Evolutionary conservation across 2,113 vertebrate genomes (phyloP).

Genomic region (Ia io): DNA sequence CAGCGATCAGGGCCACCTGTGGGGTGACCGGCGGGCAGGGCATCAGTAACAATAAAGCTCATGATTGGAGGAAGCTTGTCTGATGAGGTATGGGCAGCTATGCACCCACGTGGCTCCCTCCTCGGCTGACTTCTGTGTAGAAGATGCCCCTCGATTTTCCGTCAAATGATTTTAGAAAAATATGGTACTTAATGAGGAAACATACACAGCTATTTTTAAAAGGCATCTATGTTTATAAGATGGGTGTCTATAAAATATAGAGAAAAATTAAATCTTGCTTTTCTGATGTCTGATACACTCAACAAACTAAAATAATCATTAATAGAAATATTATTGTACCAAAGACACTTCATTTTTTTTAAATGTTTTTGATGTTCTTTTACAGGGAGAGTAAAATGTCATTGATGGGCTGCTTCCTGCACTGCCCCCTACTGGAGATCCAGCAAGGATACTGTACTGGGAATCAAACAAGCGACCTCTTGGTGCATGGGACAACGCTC

Average conservation of each 20-base stretch:
- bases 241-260: not conserved
- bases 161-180: not conserved
- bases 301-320: not conserved
- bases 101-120: no score
- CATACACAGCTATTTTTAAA: not conserved
- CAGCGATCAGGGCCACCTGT: no score
- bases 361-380: no score
- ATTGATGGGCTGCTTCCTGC: not conserved
- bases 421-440: no score
- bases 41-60: no score
- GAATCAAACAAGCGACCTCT: not conserved
- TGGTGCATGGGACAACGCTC: not conserved
- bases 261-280: conserved; percentile 9
- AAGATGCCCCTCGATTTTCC: no score
- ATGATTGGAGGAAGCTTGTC: no score
- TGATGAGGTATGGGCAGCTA: no score
- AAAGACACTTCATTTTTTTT: not conserved
- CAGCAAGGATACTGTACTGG: no score
- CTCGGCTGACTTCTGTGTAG: no score
- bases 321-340: not conserved
- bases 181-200: not conserved
- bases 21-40: no score
- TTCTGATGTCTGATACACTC: not conserved
- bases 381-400: not conserved
- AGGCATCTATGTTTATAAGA: not conserved